A percentile compares a stretch with the other conserved stretches of the same genome.
Conservation (phyloP, 2,797 vertebrate genomes). For the Meda fulgida region DNA sequence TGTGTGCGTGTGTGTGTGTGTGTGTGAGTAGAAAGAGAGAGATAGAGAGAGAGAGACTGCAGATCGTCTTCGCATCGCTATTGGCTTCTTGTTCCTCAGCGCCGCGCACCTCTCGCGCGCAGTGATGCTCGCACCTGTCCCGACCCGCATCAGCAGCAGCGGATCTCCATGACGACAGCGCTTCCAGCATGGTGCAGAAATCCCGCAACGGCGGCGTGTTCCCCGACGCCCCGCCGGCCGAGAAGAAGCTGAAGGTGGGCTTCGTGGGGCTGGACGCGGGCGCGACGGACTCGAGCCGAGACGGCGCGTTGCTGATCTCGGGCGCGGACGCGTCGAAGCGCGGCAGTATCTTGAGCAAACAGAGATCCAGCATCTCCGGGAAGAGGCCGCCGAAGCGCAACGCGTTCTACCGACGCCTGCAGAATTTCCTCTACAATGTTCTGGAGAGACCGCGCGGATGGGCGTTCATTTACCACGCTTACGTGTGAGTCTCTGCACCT, state of each 20-base stretch:
- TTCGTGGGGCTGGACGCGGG: conserved; percentile 93
- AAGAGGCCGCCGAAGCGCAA: conserved; percentile 92
- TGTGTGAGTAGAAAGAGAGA: conserved; percentile 30
- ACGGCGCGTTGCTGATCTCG: conserved; percentile 93
- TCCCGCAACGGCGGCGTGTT: conserved; percentile 95
- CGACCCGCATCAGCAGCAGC: conserved; percentile 51
- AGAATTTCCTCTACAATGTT: conserved; percentile 98
- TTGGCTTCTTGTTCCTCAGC: conserved; percentile 49
- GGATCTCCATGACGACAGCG: conserved; percentile 63
- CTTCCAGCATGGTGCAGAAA: conserved; percentile 88
- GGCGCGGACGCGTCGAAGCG: conserved; percentile 81
- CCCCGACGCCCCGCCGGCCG: conserved; percentile 83
- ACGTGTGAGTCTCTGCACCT: conserved; percentile 83
- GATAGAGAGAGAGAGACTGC: conserved; percentile 51
- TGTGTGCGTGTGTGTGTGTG: accelerated
- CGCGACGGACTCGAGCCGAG: conserved; percentile 87
- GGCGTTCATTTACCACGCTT: conserved; percentile 98
- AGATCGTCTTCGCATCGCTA: conserved; percentile 55
- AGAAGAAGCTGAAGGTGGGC: conserved; percentile 96
- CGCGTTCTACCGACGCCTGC: conserved; percentile 92
- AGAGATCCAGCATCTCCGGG: conserved; percentile 85
- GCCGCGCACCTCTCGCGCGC: conserved; percentile 37
- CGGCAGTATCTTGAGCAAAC: conserved; percentile 87
- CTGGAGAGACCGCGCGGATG: conserved; percentile 95
- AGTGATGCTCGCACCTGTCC: conserved; percentile 61